A percentile compares a stretch with the other conserved stretches of the same genome.
Evolutionary conservation across 2,113 vertebrate species (phyloP).

Genomic region (Rhodinocichla rosea): DNA sequence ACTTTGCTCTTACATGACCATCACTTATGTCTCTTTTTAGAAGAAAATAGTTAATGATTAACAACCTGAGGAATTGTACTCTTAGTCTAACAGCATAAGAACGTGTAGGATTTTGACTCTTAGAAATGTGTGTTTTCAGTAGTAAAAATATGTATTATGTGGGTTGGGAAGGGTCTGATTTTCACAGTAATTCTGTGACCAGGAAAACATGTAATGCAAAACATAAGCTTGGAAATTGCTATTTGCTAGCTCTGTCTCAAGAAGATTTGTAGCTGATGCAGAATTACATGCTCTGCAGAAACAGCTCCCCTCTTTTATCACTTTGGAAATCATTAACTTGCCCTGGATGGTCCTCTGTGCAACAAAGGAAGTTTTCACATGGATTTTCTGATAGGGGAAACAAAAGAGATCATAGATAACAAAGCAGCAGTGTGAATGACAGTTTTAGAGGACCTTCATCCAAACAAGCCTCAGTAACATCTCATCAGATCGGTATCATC

Average conservation of each 20-base stretch:
- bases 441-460: neutral
- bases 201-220: conserved; percentile 24
- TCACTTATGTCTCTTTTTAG: neutral
- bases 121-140: neutral
- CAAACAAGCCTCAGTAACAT: neutral
- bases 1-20: neutral
- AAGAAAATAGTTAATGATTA: conserved; percentile 47
- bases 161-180: neutral
- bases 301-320: conserved; percentile 42
- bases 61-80: neutral
- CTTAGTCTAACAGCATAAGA: neutral
- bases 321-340: conserved; percentile 70
- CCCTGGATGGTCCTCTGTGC: neutral
- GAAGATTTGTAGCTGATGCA: conserved; percentile 45
- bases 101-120: neutral
- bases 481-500: neutral
- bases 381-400: conserved; percentile 49
- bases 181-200: conserved; percentile 2
- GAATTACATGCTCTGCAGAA: conserved; percentile 57
- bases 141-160: neutral
- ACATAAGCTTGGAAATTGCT: conserved; percentile 57
- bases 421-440: neutral
- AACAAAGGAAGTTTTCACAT: conserved; percentile 47
- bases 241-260: conserved; percentile 49
- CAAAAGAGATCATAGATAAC: conserved; percentile 45